Evolutionary conservation across 2,113 vertebrate genomes (phyloP).

Genomic region (Promerops cafer): DNA sequence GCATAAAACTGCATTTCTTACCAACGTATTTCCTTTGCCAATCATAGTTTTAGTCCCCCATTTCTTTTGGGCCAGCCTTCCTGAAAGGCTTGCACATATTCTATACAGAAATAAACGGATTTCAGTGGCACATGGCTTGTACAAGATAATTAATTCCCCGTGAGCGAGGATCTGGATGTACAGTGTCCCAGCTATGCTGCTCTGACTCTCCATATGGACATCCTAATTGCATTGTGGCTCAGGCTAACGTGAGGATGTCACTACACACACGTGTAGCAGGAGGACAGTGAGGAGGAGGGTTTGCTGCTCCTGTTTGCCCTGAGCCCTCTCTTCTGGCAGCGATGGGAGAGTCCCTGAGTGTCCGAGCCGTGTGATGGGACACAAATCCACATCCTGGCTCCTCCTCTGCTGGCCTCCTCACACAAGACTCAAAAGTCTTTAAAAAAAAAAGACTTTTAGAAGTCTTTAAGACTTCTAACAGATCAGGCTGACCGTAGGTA

Average conservation of each 20-base stretch:
- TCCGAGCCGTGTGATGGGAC: too few relatives aligned
- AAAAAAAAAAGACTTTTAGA: too few relatives aligned
- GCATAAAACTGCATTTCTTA: conserved; percentile 15
- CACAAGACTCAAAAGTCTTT: too few relatives aligned
- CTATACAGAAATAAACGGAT: background rate
- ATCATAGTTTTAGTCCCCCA: background rate
- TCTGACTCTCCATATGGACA: conserved; percentile 58
- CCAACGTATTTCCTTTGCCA: conserved; percentile 11
- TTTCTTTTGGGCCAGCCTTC: conserved; percentile 39
- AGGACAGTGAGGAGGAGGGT: background rate
- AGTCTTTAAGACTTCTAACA: background rate
- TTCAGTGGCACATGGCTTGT: conserved; percentile 57
- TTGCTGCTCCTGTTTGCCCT: background rate
- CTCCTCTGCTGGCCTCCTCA: background rate
- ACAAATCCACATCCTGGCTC: background rate
- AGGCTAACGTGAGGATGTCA: too few relatives aligned
- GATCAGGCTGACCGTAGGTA: background rate
- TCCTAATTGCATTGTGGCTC: conserved; percentile 58
- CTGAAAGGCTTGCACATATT: conserved; percentile 9
- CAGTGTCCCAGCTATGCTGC: conserved; percentile 19
- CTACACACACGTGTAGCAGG: conserved; percentile 4
- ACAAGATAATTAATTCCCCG: conserved; percentile 61
- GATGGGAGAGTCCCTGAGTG: background rate
- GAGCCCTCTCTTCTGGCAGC: background rate
- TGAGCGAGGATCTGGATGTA: conserved; percentile 35